These are phyloP conservation scores for Sceloporus undulatus DNA, from an alignment of 2,113 vertebrate genomes.

Conservation along the genomic window DNA sequence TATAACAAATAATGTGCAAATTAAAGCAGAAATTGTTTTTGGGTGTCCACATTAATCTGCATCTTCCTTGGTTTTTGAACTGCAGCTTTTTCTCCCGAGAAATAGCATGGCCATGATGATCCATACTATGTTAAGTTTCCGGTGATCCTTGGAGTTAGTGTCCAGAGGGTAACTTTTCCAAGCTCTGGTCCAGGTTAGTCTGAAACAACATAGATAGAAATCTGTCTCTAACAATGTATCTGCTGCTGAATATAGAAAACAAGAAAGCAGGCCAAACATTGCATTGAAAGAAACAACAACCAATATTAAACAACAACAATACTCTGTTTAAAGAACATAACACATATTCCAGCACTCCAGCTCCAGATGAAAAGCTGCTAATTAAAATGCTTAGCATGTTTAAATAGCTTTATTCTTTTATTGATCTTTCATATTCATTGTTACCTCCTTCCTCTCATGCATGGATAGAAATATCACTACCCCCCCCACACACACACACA, in stretches of 20 bases:
- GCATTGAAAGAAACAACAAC: background rate
- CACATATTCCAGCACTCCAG: slow-evolving; percentile 16
- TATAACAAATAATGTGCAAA: too few relatives aligned
- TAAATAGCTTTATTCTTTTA: slow-evolving; percentile 48
- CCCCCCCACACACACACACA: too few relatives aligned
- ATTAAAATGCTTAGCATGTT: slow-evolving; percentile 50
- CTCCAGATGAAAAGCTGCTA: slow-evolving; percentile 33
- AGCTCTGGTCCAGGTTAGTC: too few relatives aligned
- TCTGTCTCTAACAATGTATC: background rate
- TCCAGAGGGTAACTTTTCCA: too few relatives aligned
- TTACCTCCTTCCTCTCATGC: slow-evolving; percentile 15
- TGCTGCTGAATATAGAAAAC: background rate
- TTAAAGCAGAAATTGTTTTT: too few relatives aligned
- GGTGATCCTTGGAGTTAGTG: too few relatives aligned
- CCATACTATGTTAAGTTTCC: too few relatives aligned
- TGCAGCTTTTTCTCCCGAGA: too few relatives aligned
- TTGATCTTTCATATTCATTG: slow-evolving; percentile 52
- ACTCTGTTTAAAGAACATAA: slow-evolving; percentile 8
- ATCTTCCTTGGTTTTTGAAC: too few relatives aligned
- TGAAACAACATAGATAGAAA: background rate
- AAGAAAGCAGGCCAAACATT: background rate
- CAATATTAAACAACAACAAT: slow-evolving; percentile 9
- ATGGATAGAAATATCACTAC: slow-evolving; percentile 32
- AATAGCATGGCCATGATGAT: too few relatives aligned
- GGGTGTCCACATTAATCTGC: too few relatives aligned